Evolutionary conservation across 2,888 invertebrate genomes (phyloP).

Genomic region (Maniola hyperantus): DNA sequence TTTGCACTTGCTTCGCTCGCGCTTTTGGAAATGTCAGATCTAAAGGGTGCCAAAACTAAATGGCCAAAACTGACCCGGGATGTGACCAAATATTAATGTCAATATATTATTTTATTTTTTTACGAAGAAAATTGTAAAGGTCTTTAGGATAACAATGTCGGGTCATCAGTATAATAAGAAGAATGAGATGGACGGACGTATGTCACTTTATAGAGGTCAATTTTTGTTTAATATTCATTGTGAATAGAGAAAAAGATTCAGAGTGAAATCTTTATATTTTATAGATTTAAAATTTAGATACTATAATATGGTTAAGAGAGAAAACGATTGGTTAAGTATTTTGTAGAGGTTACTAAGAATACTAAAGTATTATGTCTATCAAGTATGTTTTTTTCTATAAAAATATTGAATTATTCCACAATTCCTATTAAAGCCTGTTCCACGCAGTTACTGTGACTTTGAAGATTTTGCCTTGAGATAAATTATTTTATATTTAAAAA

Average conservation of each 20-base stretch:
- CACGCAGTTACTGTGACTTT: conserved; percentile 56
- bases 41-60: too few species aligned
- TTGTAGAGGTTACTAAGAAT: conserved; percentile 45
- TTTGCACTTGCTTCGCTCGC: too few species aligned
- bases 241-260: not conserved
- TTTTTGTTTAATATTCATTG: not conserved
- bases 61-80: too few species aligned
- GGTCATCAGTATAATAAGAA: not conserved
- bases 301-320: not conserved
- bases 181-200: conserved; percentile 1
- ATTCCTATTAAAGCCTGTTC: conserved; percentile 71
- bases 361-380: conserved; percentile 48
- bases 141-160: conserved; percentile 27
- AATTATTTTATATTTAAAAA: conserved; percentile 24
- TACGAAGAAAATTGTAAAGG: too few species aligned
- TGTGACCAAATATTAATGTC: too few species aligned
- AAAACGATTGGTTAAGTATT: not conserved
- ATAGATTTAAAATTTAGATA: too few species aligned
- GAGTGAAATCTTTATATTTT: not conserved
- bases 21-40: too few species aligned
- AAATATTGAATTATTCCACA: conserved; percentile 49
- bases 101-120: too few species aligned
- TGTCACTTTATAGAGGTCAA: not conserved
- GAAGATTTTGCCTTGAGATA: conserved; percentile 44
- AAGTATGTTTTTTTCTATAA: conserved; percentile 39